Evolutionary conservation across 2,797 vertebrate genomes (phyloP), one percentile per base, ranked within the genome.

Genomic region (Macroramphosus scolopax): DNA sequence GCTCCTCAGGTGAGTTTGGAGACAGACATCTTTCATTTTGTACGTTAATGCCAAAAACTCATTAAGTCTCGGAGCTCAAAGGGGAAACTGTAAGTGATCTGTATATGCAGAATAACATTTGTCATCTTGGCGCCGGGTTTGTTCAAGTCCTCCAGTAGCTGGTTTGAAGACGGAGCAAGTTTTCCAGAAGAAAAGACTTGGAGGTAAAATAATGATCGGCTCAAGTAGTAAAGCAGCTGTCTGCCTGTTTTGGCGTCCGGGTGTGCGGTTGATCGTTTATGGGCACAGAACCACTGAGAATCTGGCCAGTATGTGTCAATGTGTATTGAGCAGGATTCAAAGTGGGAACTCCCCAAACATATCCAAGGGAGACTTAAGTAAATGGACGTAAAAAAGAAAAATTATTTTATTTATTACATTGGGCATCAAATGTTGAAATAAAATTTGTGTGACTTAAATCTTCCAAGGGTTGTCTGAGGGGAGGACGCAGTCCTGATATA

Each of bases 21-120:
- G 40, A 39, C 4, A n/a, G 24, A 17, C 28, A 18, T 26, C 4
- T 24, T 34, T 11, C 5, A 18, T 42, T 40, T 40, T n/a, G 5
- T n/a, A 34, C n/a, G 17, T 29, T 43, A 10, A 36, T 39, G 49
- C 50, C 35, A 64, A 55, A 51, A 5, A 26, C 17, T 17, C 38
- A 37, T 20, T 18, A 43, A 16, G 4, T 53, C 39, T 15, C 39
- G 49, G 13, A n/a, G n/a, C n/a, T n/a, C n/a, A n/a, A n/a, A 22
- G n/a, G 34, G 62, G 69, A 49, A 56, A 50, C n/a, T 32, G 4
- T 8, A 42, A 38, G 28, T 25, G 26, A 56, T 55, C 14, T 26
- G 3, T 10, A 41, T 34, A 25, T 26, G n/a, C 17, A 34, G 15
- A 42, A 52, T 46, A 40, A 33, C 28, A 37, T 36, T 20, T 65